phyloP scores from a whole-genome alignment of 2,888 invertebrate species.

The Mesochorus sp. region DNA sequence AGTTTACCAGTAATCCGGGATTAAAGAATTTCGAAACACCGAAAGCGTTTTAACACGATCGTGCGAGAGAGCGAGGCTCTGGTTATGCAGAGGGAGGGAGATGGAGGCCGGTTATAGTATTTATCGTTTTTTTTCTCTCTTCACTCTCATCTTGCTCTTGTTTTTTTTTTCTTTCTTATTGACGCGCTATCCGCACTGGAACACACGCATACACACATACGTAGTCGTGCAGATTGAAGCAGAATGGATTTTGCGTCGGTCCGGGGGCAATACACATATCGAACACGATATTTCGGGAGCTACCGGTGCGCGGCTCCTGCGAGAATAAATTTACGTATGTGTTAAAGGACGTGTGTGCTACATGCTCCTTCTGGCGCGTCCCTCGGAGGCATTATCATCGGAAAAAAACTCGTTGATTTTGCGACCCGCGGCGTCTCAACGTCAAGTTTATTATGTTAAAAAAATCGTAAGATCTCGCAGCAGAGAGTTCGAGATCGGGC shows the following conservation, averaged over 20 bases:
- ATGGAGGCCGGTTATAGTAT: conserved; percentile 5
- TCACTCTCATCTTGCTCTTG: background rate
- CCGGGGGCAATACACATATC: conserved; percentile 25
- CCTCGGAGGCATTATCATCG: too few relatives aligned
- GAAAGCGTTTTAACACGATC: conserved; percentile 79
- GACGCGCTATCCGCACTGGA: too few relatives aligned
- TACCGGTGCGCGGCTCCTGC: conserved; percentile 22
- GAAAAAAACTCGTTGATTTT: too few relatives aligned
- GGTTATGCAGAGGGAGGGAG: conserved; percentile 42
- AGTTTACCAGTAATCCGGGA: conserved; percentile 78
- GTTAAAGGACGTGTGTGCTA: too few relatives aligned
- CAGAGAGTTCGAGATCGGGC: too few relatives aligned
- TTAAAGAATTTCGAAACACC: conserved; percentile 79
- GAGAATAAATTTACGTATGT: background rate
- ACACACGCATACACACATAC: background rate
- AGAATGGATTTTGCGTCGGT: background rate
- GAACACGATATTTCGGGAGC: conserved; percentile 46
- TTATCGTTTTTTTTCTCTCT: background rate
- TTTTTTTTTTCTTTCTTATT: conserved; percentile 12
- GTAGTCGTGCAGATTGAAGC: background rate
- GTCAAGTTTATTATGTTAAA: too few relatives aligned
- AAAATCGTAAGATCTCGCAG: too few relatives aligned
- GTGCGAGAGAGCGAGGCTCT: conserved; percentile 53
- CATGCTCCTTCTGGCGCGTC: too few relatives aligned
- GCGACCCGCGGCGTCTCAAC: too few relatives aligned